Conservation (phyloP, 2,113 vertebrate genomes). For the Campylomormyrus numenius region DNA sequence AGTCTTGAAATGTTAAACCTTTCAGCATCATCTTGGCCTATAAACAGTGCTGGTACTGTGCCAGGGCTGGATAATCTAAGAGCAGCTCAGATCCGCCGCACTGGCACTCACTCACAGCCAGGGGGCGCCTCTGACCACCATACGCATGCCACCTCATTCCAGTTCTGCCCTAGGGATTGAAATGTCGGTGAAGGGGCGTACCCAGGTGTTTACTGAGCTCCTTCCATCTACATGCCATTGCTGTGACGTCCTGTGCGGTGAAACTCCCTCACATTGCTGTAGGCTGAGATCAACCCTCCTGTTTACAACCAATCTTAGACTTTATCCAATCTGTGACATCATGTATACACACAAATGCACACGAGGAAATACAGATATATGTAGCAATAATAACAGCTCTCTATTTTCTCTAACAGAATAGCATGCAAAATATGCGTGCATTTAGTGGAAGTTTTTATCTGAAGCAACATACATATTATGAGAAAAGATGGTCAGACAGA, state of each 20-base stretch:
- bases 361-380: not conserved
- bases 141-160: not conserved
- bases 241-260: not conserved
- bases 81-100: not conserved
- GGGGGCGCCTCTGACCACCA: not conserved
- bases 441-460: not conserved
- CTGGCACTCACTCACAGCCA: not conserved
- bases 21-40: not conserved
- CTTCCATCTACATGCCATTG: not conserved
- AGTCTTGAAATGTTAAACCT: not conserved
- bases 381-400: not conserved
- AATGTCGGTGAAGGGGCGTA: not conserved
- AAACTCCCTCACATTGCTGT: not conserved
- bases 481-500: not conserved
- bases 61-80: not conserved
- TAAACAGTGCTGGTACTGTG: not conserved
- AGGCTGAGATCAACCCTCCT: not conserved
- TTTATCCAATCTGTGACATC: not conserved
- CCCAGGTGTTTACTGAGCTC: not conserved
- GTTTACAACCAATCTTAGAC: not conserved
- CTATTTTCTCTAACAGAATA: not conserved
- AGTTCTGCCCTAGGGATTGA: not conserved
- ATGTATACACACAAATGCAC: not conserved
- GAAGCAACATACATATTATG: not conserved
- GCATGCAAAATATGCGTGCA: not conserved